phyloP scores from a whole-genome alignment of 1,140 invertebrate species.

The Drosophila persimilis region DNA sequence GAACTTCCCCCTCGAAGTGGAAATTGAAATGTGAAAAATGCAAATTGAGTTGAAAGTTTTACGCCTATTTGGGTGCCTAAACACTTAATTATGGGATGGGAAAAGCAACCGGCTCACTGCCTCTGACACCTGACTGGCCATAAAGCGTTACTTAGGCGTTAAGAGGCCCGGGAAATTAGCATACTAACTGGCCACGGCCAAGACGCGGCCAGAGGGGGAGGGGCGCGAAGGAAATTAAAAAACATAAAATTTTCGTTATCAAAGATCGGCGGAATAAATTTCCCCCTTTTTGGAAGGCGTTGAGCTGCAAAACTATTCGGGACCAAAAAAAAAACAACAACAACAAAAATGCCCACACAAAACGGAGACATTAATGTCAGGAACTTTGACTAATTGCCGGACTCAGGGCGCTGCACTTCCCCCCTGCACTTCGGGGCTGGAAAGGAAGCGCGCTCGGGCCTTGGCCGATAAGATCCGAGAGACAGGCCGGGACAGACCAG shows the following conservation, averaged over 20 bases:
- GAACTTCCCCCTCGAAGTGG: conserved; percentile 23
- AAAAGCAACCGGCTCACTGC: background rate
- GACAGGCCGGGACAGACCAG: conserved; percentile 7
- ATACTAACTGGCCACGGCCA: conserved; percentile 62
- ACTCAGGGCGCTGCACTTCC: conserved; percentile 22
- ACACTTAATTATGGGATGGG: conserved; percentile 66
- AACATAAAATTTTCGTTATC: conserved; percentile 55
- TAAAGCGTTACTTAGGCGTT: conserved; percentile 54
- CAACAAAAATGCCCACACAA: conserved; percentile 49
- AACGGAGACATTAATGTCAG: conserved; percentile 76
- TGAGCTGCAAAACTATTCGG: conserved; percentile 67
- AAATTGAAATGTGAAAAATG: conserved; percentile 68
- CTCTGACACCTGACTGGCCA: conserved; percentile 60
- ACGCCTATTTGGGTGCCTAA: conserved; percentile 72
- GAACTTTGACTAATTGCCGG: conserved; percentile 76
- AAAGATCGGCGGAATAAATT: conserved; percentile 72
- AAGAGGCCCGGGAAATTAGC: conserved; percentile 66
- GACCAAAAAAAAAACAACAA: conserved; percentile 43
- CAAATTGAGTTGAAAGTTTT: conserved; percentile 74
- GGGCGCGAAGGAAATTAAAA: conserved; percentile 63
- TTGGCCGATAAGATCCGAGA: conserved; percentile 53
- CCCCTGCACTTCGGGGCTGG: background rate
- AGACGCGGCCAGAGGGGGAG: background rate
- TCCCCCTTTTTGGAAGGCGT: conserved; percentile 49
- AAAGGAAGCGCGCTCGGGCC: conserved; percentile 52